These are phyloP conservation scores for Dorcus hopei DNA, from an alignment of 2,888 invertebrate genomes.

Conservation along the genomic window DNA sequence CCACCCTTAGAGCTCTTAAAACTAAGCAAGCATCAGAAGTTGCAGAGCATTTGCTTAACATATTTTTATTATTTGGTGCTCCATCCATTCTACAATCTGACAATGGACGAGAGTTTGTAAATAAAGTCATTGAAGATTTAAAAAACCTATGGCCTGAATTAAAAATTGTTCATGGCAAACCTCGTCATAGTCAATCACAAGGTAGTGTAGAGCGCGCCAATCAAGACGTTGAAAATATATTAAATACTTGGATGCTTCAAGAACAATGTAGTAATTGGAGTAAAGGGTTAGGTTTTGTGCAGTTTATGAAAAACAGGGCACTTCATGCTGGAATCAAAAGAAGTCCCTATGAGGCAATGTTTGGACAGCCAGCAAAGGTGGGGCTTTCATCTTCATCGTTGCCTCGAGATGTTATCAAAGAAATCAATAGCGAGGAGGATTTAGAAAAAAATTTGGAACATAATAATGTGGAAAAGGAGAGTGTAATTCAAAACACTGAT, in stretches of 20 bases:
- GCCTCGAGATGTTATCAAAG: constrained; percentile 8
- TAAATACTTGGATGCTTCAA: constrained; percentile 9
- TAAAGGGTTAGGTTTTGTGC: constrained; percentile 17
- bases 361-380: constrained; percentile 15
- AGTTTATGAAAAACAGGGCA: constrained; percentile 19
- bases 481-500: too few relatives aligned
- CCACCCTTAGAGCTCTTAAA: too few relatives aligned
- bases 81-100: too few relatives aligned
- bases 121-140: too few relatives aligned
- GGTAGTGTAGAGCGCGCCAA: background rate
- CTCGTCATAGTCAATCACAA: constrained; percentile 30
- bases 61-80: too few relatives aligned
- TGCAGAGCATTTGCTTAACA: too few relatives aligned
- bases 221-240: background rate
- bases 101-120: too few relatives aligned
- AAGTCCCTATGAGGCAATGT: constrained; percentile 21
- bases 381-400: constrained; percentile 10
- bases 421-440: constrained; percentile 8
- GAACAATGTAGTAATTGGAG: constrained; percentile 15
- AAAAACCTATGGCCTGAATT: too few relatives aligned
- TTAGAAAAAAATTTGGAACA: constrained; percentile 1
- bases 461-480: background rate
- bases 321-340: constrained; percentile 17
- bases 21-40: too few relatives aligned
- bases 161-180: constrained; percentile 26